Evolutionary conservation across 2,113 vertebrate genomes (phyloP).

Genomic region (Forbesichthys agassizii): DNA sequence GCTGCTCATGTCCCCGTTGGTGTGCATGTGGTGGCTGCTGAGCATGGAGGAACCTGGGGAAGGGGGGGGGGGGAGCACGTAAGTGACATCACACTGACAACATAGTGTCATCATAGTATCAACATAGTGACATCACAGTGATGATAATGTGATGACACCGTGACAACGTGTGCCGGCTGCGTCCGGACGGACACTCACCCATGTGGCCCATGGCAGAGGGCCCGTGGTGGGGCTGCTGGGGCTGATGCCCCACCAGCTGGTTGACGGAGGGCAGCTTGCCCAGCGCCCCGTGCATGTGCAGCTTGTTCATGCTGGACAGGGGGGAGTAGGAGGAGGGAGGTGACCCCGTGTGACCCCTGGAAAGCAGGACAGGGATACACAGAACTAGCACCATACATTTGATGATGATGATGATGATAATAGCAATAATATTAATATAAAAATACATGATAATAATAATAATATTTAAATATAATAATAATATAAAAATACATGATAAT

Average conservation of each 20-base stretch:
- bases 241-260: slow-evolving; percentile 90
- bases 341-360: slow-evolving; percentile 84
- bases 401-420: no score
- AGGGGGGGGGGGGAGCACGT: neutral
- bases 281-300: slow-evolving; percentile 77
- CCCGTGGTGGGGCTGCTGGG: slow-evolving; percentile 77
- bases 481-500: no score
- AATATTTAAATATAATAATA: no score
- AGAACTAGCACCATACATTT: no score
- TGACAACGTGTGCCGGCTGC: no score
- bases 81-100: neutral
- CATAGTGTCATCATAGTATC: no score
- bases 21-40: slow-evolving; percentile 86
- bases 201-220: slow-evolving; percentile 82
- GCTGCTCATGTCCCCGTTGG: slow-evolving; percentile 90
- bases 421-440: no score
- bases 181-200: slow-evolving; percentile 75
- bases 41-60: slow-evolving; percentile 84
- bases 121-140: no score
- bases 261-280: slow-evolving; percentile 88
- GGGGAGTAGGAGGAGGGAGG: slow-evolving; percentile 80
- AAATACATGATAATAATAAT: no score
- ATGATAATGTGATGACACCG: no score
- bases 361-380: slow-evolving; percentile 1
- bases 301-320: slow-evolving; percentile 87